Base-by-base conservation (phyloP, 2,113 vertebrate genomes). In the Malurus elegans region DNA sequence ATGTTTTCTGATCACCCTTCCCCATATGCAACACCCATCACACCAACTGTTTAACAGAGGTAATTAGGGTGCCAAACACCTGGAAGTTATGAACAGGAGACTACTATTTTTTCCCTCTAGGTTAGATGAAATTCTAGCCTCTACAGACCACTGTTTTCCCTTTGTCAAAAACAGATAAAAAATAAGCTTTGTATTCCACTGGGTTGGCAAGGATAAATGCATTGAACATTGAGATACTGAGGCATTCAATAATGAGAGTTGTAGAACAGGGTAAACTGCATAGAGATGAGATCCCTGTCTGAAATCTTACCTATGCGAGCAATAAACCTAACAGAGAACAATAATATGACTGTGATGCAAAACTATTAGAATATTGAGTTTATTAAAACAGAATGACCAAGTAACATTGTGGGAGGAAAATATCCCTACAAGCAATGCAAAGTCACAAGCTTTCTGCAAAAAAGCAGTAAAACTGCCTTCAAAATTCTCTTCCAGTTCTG, bases 381-480 rank as follows among this genome's bases (percentile, higher is more conserved):
- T 20, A 16, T 79, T 72, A 61, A 94, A 87, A 93, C 28, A 91
- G 74, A 64, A 80, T 50, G 53, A 93, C 47, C 81, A 71, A 34
- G 16, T 10, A 80, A 56, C 11, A 31, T 0, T 45, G 32, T 40
- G 12, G 48, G 81, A 92, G 45, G 36, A 56, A 85, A 82, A 75
- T 18, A 79, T 5, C 23, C 50, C 36, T 40, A 45, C 1, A 21
- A 36, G 29, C 32, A 71, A 85, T 3, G 1, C 28, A 44, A 94
- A 87, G 79, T 61, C 78, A 92, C 62, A 85, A 79, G 25, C 31
- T 73, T 81, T 81, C 51, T 56, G 36, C 44, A 88, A 15, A 82
- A 67, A 87, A 76, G 29, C 74, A 92, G 48, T 62, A 92, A 90
- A 93, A 65, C 9, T 16, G 28, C 70, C 31, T 50, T 92, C 36